phyloP scores from a whole-genome alignment of 1,140 invertebrate species.

The Bombus superbus region DNA sequence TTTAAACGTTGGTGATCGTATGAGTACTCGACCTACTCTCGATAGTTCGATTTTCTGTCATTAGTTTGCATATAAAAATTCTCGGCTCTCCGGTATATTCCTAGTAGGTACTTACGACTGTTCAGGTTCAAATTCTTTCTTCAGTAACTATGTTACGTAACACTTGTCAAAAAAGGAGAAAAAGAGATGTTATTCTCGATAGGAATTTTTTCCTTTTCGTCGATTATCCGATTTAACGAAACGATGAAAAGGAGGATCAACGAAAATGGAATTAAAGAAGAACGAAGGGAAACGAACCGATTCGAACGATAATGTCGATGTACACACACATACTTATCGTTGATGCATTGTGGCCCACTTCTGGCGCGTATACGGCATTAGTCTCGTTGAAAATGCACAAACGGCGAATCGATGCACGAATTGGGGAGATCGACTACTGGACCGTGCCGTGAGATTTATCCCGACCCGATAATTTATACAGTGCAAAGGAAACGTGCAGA shows the following conservation, averaged over 20 bases:
- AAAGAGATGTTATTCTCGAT: neutral
- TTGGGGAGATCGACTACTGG: conserved; percentile 40
- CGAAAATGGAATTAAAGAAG: conserved; percentile 10
- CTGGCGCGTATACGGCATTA: neutral
- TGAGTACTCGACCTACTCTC: too few species aligned
- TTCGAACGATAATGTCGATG: conserved; percentile 21
- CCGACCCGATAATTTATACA: conserved; percentile 66
- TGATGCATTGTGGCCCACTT: conserved; percentile 28
- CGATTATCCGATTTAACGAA: neutral
- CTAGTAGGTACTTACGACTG: too few species aligned
- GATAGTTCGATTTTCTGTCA: too few species aligned
- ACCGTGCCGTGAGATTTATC: conserved; percentile 63
- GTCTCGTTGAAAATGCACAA: conserved; percentile 28
- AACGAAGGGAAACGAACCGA: neutral
- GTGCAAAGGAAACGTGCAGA: conserved; percentile 51
- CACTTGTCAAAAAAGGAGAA: neutral
- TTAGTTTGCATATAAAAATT: too few species aligned
- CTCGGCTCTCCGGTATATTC: too few species aligned
- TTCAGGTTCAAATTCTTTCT: too few species aligned
- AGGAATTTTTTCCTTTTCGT: neutral
- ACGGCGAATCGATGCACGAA: conserved; percentile 27
- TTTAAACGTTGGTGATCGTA: too few species aligned
- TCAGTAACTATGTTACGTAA: too few species aligned
- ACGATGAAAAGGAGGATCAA: neutral
- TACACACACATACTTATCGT: neutral